Conservation (phyloP, 2,797 vertebrate genomes). For the Lagocephalus sceleratus region DNA sequence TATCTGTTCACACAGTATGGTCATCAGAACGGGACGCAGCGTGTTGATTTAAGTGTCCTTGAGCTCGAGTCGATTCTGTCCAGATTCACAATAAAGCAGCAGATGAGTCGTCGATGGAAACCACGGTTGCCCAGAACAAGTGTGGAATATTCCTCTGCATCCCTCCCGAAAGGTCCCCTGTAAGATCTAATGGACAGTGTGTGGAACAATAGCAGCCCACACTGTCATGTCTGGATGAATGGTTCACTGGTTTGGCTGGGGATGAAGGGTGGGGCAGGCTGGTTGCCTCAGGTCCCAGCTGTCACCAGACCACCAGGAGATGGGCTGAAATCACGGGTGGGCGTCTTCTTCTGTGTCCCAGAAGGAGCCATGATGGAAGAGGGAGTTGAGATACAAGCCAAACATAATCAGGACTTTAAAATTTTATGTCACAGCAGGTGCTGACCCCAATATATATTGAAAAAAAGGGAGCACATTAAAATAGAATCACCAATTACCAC, state of each 20-base stretch:
- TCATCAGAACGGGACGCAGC: background rate
- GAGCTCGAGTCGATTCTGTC: slow-evolving; percentile 8
- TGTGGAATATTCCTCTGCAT: background rate
- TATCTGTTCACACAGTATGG: background rate
- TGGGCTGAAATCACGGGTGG: slow-evolving; percentile 2
- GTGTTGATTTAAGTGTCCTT: slow-evolving; percentile 11
- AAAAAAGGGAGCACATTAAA: no score
- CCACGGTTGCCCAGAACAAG: no score
- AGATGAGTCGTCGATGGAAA: background rate
- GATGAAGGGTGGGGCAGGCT: slow-evolving; percentile 7
- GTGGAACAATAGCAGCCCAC: slow-evolving; percentile 1
- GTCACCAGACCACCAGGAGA: slow-evolving; percentile 12
- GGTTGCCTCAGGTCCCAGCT: slow-evolving; percentile 39
- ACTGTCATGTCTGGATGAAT: slow-evolving; percentile 16
- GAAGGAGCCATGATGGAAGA: background rate
- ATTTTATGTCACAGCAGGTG: background rate
- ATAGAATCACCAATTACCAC: no score
- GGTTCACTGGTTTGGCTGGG: slow-evolving; percentile 16
- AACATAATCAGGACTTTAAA: background rate
- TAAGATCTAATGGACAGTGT: background rate
- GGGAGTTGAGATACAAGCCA: background rate
- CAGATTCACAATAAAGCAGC: slow-evolving; percentile 17
- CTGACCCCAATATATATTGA: background rate
- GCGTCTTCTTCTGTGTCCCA: slow-evolving; percentile 2
- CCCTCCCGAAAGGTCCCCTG: background rate